These are phyloP conservation scores for Zaprionus tsacasi DNA, from an alignment of 1,140 invertebrate genomes.

Conservation along the genomic window DNA sequence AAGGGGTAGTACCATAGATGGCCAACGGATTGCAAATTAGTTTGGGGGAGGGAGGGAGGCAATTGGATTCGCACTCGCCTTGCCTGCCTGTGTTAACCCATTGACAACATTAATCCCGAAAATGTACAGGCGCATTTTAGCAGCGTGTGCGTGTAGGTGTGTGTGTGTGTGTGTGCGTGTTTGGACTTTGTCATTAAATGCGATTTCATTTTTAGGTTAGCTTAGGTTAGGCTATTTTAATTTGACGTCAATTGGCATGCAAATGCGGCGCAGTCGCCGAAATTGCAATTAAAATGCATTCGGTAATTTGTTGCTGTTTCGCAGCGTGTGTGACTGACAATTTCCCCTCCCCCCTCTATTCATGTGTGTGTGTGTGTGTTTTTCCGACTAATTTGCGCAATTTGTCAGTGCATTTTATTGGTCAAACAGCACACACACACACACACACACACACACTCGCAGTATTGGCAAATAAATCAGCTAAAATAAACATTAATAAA, in stretches of 20 bases:
- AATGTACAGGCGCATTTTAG: neutral
- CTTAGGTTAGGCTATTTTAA: constrained; percentile 50
- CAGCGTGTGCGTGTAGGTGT: neutral
- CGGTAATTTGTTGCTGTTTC: constrained; percentile 60
- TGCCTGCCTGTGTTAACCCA: constrained; percentile 21
- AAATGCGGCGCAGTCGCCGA: constrained; percentile 46
- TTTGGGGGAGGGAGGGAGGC: neutral
- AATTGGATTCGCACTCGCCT: neutral
- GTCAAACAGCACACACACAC: neutral
- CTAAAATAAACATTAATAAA: constrained; percentile 2
- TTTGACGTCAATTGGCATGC: constrained; percentile 59
- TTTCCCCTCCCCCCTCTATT: constrained; percentile 24
- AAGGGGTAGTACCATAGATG: too few relatives aligned
- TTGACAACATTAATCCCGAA: constrained; percentile 6
- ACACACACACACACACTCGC: too few relatives aligned
- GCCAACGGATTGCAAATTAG: neutral
- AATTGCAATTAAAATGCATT: constrained; percentile 77
- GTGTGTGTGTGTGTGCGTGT: constrained; percentile 11
- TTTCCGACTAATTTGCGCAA: constrained; percentile 68
- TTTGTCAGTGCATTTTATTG: constrained; percentile 77
- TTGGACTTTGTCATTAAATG: constrained; percentile 52
- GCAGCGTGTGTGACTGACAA: constrained; percentile 26
- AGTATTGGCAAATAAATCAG: constrained; percentile 8
- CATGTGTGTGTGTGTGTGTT: constrained; percentile 18
- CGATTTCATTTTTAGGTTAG: constrained; percentile 52